Evolutionary conservation across 2,888 invertebrate genomes (phyloP).

Genomic region (Hyppa rectilinea): DNA sequence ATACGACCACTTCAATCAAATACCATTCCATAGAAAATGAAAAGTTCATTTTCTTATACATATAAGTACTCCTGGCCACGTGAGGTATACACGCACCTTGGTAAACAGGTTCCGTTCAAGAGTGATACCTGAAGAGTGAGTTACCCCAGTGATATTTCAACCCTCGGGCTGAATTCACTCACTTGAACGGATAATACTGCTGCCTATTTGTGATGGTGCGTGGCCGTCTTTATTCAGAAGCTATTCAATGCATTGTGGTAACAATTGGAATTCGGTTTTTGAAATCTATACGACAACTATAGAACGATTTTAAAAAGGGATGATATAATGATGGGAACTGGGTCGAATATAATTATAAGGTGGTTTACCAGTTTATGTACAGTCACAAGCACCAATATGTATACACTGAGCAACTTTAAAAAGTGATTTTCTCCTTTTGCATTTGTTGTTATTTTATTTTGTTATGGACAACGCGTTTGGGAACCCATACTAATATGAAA

Average conservation of each 20-base stretch:
- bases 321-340: too few relatives aligned
- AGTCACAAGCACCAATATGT: too few relatives aligned
- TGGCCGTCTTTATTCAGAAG: conserved; percentile 10
- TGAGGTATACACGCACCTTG: conserved; percentile 40
- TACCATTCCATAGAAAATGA: conserved; percentile 27
- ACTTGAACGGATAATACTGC: conserved; percentile 33
- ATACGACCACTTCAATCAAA: conserved; percentile 43
- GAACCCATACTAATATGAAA: too few relatives aligned
- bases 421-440: too few relatives aligned
- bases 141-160: conserved; percentile 51
- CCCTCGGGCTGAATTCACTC: conserved; percentile 39
- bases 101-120: conserved; percentile 55
- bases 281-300: background rate
- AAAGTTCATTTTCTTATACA: conserved; percentile 51
- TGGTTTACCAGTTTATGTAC: background rate
- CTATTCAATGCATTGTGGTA: background rate
- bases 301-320: background rate
- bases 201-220: conserved; percentile 24
- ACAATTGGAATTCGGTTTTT: background rate
- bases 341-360: too few relatives aligned
- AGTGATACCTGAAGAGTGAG: too few relatives aligned
- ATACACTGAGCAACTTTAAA: too few relatives aligned
- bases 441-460: too few relatives aligned
- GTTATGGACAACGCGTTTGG: too few relatives aligned
- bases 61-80: conserved; percentile 22